Base-by-base conservation (phyloP, 2,888 invertebrate genomes). In the Temnothorax unifasciatus region DNA sequence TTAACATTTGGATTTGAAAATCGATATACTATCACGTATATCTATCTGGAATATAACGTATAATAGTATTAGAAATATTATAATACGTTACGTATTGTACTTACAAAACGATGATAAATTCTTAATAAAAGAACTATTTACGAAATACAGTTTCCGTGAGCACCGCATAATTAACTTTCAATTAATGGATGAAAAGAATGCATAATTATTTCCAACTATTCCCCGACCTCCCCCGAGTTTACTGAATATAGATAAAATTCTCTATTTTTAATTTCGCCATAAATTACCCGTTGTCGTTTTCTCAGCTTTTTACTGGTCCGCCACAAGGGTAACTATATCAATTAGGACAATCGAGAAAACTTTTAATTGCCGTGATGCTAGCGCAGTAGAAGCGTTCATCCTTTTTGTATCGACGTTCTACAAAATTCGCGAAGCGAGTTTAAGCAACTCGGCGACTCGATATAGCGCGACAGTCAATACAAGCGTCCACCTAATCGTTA, bases 341-440 rank as follows among this genome's bases (percentile, higher is more conserved):
- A 81, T 81, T 68, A 54, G 9, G n/a, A 34, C 54, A 29, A 77
- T 41, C 57, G 21, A 29, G 59, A 34, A n/a, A 69, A 79, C 54
- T 77, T 77, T 66, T 66, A 66, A 66, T 66, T 77, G 25, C 25
- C 76, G 18, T 5, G 3, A 18, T 52, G n/a, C 34, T 1, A 15
- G n/a, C 13, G 8, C 59, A 44, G 9, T 47, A 64, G 13, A 38
- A 77, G 34, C 44, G 15, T 47, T 25, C 15, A 15, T 59, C 21
- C 47, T 25, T 47, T 64, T 18, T 15, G 41, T 63, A 21, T 34
- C 47, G 13, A 18, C 18, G 11, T 44, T 34, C 57, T 57, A 69
- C 18, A 57, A 64, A 77, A 79, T 69, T 47, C 68, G 11, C 44
- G 1, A 59, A 79, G 29, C 29, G 29, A 29, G 57, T 66, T 66